Conservation (phyloP, 2,888 invertebrate genomes). For the Coelogynopora nodosa region DNA sequence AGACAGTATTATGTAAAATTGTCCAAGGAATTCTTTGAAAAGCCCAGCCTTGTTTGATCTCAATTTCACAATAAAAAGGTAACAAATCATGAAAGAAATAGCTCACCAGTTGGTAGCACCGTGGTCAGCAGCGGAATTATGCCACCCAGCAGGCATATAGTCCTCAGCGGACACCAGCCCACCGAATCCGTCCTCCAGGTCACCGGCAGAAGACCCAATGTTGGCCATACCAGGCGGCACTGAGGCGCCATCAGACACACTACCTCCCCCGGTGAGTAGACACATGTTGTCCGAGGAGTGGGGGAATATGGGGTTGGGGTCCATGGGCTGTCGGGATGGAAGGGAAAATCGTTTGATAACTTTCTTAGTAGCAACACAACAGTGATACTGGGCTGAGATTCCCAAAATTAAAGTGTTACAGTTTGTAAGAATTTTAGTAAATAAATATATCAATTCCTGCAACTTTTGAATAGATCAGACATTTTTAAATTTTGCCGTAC, state of each 20-base stretch:
- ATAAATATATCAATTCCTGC: too few species aligned
- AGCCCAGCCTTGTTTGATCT: too few species aligned
- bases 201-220: background rate
- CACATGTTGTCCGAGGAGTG: background rate
- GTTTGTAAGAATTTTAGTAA: too few species aligned
- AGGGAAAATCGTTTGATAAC: background rate
- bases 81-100: background rate
- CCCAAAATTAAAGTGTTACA: too few species aligned
- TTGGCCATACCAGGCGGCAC: too few species aligned
- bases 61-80: too few species aligned
- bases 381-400: background rate
- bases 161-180: background rate
- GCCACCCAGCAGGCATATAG: background rate
- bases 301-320: background rate
- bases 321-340: background rate
- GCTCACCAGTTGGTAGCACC: background rate
- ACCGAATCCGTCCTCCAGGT: background rate
- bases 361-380: too few species aligned
- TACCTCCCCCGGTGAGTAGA: background rate
- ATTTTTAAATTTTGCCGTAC: too few species aligned
- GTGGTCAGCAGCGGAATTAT: background rate
- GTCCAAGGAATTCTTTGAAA: too few species aligned
- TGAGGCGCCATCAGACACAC: too few species aligned
- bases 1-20: too few species aligned
- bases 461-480: too few species aligned